Conservation (phyloP, 1,140 invertebrate species). For the Diabrotica undecimpunctata region DNA sequence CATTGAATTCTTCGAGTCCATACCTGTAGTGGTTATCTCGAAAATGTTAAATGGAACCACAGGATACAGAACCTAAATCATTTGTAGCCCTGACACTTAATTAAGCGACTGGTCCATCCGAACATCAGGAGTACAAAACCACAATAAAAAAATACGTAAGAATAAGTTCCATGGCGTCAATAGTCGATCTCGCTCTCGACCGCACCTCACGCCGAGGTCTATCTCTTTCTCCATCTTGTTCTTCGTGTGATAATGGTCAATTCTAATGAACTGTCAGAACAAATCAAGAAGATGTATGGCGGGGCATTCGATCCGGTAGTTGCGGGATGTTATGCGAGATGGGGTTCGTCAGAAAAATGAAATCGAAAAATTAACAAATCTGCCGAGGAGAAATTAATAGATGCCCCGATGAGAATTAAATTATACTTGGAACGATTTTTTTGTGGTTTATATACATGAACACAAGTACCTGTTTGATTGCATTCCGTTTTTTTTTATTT, state of each 20-base stretch:
- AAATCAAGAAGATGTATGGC: constrained; percentile 16
- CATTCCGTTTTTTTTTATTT: no score
- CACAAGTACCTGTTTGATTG: no score
- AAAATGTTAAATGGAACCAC: constrained; percentile 26
- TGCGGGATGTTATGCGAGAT: background rate
- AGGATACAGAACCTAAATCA: constrained; percentile 35
- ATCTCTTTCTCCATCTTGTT: constrained; percentile 5
- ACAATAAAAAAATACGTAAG: background rate
- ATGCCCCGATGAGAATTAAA: background rate
- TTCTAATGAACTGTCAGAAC: constrained; percentile 21
- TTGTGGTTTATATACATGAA: background rate
- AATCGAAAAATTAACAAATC: no score
- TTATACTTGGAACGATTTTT: background rate
- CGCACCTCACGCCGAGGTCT: background rate
- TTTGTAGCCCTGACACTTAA: constrained; percentile 39
- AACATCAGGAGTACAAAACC: background rate
- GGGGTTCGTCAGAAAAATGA: no score
- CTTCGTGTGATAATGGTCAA: background rate
- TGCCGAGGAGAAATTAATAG: background rate
- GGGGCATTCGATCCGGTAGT: constrained; percentile 10
- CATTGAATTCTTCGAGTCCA: background rate
- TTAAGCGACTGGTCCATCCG: constrained; percentile 27
- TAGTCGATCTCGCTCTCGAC: background rate
- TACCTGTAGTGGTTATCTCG: constrained; percentile 6
- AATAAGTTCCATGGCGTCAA: background rate